Evolutionary conservation across 2,113 vertebrate genomes (phyloP), one percentile per base, ranked within the genome.

Genomic region (Salvelinus alpinus): DNA sequence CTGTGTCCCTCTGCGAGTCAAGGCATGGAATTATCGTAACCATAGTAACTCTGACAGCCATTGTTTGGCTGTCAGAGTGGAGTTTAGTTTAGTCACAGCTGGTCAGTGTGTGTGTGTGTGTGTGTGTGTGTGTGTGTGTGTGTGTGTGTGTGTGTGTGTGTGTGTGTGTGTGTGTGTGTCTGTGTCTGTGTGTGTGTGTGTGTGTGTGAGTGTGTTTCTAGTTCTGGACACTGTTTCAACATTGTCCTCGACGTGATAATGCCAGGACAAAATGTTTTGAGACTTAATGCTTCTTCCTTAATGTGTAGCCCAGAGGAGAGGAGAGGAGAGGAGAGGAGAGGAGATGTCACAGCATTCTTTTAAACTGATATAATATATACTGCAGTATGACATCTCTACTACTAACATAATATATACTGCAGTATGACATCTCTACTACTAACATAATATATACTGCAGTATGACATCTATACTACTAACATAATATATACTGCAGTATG

Each of bases 41-140:
- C 38, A 44, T 44, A 11, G 38, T 11, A 44, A 44, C 38, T 11
- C 1, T 9, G 38, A 44, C 38, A 44, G 38, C 38, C 38, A 44
- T 44, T 44, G 38, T 44, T 44, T 44, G 11, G 16, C 6, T 57
- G 51, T 57, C 3, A 3, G 18, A 57, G 16, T 57, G 16, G 14
- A 57, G 54, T 20, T 57, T 16, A 14, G 54, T 57, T 57, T 6
- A 20, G 16, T 6, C 13, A 57, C 54, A 44, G 38, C 2, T 44
- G 38, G 38, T 54, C 12, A 54, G 51, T 16, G 51, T 54, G 24
- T 64, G 62, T 64, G 24, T 64, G 24, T 64, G 24, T 64, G 24
- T 64, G 62, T 64, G 62, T 64, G 60, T 22, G 20, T 64, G 60
- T 64, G 6, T 64, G 6, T 64, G 60, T 64, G 62, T 64, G 62